These are phyloP conservation scores for Campoletis raptor DNA, from an alignment of 2,888 invertebrate genomes.

Conservation along the genomic window DNA sequence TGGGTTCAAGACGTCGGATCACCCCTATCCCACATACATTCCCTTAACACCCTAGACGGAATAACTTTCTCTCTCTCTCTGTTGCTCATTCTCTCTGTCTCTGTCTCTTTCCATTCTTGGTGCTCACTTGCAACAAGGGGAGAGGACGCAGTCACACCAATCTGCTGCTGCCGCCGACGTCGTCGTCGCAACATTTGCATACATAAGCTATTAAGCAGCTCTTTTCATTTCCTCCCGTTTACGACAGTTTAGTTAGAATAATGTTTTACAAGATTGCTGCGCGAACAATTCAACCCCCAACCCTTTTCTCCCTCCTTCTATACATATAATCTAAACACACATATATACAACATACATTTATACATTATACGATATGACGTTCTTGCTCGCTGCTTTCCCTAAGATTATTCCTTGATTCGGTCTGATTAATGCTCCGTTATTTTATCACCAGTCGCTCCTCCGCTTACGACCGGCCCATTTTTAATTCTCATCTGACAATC, in stretches of 20 bases:
- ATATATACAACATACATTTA: slow-evolving; percentile 64
- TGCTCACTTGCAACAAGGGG: slow-evolving; percentile 68
- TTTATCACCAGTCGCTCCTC: slow-evolving; percentile 72
- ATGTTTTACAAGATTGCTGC: slow-evolving; percentile 84
- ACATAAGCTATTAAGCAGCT: slow-evolving; percentile 85
- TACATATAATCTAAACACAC: slow-evolving; percentile 42
- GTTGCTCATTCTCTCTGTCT: slow-evolving; percentile 69
- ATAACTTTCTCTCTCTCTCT: slow-evolving; percentile 29
- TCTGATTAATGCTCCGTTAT: slow-evolving; percentile 80
- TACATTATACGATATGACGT: slow-evolving; percentile 7
- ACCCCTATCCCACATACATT: slow-evolving; percentile 33
- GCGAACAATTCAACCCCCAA: slow-evolving; percentile 78
- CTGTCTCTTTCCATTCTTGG: slow-evolving; percentile 74
- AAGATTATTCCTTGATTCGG: slow-evolving; percentile 58
- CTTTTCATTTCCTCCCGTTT: slow-evolving; percentile 85
- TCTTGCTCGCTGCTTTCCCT: slow-evolving; percentile 37
- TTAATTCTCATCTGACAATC: slow-evolving; percentile 57
- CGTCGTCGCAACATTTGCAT: slow-evolving; percentile 81
- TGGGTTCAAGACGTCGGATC: slow-evolving; percentile 35
- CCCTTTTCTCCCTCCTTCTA: slow-evolving; percentile 62
- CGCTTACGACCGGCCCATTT: slow-evolving; percentile 13
- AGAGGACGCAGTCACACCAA: slow-evolving; percentile 81
- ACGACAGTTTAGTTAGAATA: slow-evolving; percentile 85
- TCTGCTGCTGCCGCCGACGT: slow-evolving; percentile 77
- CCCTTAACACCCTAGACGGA: slow-evolving; percentile 47